Evolutionary conservation across 2,888 invertebrate species (phyloP), one percentile per base, ranked within the genome.

Genomic region (Agrochola lychnidis): DNA sequence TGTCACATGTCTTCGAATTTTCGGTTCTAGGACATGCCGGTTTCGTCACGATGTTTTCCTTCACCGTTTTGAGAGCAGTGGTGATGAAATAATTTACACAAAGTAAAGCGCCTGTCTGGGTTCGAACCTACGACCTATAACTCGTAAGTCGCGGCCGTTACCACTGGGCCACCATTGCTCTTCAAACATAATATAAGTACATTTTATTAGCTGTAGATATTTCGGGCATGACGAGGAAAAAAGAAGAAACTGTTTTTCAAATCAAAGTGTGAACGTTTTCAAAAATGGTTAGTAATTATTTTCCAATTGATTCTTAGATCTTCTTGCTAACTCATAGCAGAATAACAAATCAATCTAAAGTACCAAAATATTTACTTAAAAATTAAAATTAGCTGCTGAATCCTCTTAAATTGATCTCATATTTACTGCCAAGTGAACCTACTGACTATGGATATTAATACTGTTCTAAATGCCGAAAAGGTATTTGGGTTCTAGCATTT

Each of bases 401-500:
- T n/a, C 4, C 4, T 72, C n/a, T 19, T 14, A 40, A 16, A 48
- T 19, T 71, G 1, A n/a, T 74, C 48, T 30, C 67, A 51, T 36
- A 22, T 61, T 61, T 16, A 36, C n/a, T 36, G 76, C 51, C 30
- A 57, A 36, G 14, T 25, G 42, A 6, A 25, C 5, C 12, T 61
- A 42, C 9, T 66, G 22, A 10, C 40, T 57, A 30, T 40, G 57
- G 6, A 66, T 51, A 64, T 51, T 10, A 59, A 67, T 4, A 42
- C 25, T 45, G 30, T 40, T 36, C 30, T 19, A 42, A 51, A 76
- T 53, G 7, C n/a, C n/a, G 16, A 42, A 62, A 76, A 16, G 14
- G 10, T 76, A 61, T 75, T 76, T 76, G 2, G 25, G 53, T 62
- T 62, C 45, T 36, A 45, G 9, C 42, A 70, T 62, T 76, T 70